Evolutionary conservation across 2,888 invertebrate species (phyloP).

Genomic region (Lasioglossum vierecki): DNA sequence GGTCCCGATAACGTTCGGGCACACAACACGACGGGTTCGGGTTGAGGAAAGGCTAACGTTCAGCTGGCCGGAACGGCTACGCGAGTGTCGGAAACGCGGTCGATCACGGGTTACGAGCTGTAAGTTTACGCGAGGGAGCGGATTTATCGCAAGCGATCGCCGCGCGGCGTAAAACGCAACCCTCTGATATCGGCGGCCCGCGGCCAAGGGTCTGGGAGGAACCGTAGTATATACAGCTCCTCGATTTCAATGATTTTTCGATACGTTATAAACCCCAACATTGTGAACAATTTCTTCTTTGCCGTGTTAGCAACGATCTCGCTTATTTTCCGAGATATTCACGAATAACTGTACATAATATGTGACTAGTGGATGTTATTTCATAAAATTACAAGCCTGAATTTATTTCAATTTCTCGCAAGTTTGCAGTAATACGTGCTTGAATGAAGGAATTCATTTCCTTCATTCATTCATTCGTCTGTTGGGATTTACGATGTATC

Average conservation of each 20-base stretch:
- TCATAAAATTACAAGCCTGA: too few relatives aligned
- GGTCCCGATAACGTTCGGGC: background rate
- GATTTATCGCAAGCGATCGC: constrained; percentile 56
- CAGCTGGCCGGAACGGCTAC: background rate
- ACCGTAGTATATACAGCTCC: too few relatives aligned
- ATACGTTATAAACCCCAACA: background rate
- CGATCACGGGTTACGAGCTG: constrained; percentile 54
- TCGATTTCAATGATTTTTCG: background rate
- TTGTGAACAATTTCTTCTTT: background rate
- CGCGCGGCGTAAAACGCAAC: constrained; percentile 53
- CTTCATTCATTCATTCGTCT: too few relatives aligned
- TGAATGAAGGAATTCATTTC: too few relatives aligned
- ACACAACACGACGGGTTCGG: background rate
- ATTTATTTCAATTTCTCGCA: too few relatives aligned
- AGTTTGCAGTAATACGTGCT: too few relatives aligned
- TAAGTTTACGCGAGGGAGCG: constrained; percentile 45
- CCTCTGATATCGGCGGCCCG: constrained; percentile 67
- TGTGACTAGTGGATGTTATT: too few relatives aligned
- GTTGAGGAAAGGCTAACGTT: constrained; percentile 10
- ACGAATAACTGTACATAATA: too few relatives aligned
- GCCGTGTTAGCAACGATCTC: background rate
- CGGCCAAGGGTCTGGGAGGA: background rate
- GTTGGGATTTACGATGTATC: background rate
- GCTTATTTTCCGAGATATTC: too few relatives aligned
- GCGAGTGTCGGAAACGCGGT: constrained; percentile 13